Conservation (phyloP, 2,797 vertebrate species). For the Cyclura pinguis region DNA sequence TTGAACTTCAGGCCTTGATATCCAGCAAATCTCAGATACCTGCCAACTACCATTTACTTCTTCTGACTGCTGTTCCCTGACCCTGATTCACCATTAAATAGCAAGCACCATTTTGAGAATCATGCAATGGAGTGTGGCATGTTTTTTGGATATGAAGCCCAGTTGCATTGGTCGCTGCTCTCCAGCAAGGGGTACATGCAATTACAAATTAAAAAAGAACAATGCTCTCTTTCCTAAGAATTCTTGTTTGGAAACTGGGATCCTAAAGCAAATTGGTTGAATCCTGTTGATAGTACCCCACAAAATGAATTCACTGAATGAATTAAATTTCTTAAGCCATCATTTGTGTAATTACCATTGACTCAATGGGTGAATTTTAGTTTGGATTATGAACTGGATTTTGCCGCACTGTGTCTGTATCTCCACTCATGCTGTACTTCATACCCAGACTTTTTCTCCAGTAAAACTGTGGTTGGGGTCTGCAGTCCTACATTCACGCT, state of each 20-base stretch:
- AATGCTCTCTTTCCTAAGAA: background rate
- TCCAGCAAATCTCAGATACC: background rate
- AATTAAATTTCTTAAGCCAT: too few relatives aligned
- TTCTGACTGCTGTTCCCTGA: background rate
- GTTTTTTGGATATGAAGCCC: background rate
- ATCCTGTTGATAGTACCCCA: too few relatives aligned
- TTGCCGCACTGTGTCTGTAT: background rate
- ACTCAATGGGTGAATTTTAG: too few relatives aligned
- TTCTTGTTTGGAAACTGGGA: background rate
- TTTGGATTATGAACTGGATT: too few relatives aligned
- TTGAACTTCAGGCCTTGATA: conserved; percentile 47
- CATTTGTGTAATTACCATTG: too few relatives aligned
- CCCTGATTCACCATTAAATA: background rate
- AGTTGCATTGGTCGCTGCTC: background rate
- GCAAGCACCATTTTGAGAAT: background rate
- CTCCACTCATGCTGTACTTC: background rate
- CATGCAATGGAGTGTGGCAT: too few relatives aligned
- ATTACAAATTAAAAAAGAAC: background rate
- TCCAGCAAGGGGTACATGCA: background rate
- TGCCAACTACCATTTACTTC: background rate
- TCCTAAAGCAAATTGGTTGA: background rate
- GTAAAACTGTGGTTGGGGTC: background rate
- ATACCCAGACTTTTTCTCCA: background rate
- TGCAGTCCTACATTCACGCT: too few relatives aligned
- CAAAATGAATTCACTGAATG: too few relatives aligned